Base-by-base conservation (phyloP, 2,888 invertebrate species). In the Steinernema hermaphroditum region DNA sequence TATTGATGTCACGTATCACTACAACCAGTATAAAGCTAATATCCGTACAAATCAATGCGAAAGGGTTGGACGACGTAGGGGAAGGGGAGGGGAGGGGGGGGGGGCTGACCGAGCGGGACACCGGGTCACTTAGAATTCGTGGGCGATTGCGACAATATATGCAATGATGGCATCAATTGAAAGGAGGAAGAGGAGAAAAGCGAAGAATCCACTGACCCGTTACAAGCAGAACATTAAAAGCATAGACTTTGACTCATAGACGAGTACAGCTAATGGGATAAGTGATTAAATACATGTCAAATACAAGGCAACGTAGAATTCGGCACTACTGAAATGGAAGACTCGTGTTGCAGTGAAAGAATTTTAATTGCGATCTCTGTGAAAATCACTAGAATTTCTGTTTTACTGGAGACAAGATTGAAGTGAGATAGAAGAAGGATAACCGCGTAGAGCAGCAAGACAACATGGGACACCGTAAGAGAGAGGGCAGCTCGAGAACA, bases 1-100 rank as follows among this genome's bases (percentile, higher is more conserved):
- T 62, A 27, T 62, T 19, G 46, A 16, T 12, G 6, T 19, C 46
- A 46, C 27, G 32, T 14, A 62, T 62, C 29, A 62, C 62, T 62
- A 62, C 62, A 62, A 62, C 62, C 62, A 62, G 62, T 62, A 62
- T 62, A 62, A 62, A 62, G 62, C 62, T 62, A 62, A 62, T 62
- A 62, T 62, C 62, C 62, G 62, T 62, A 62, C 62, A 62, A 32
- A 32, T 62, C 32, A 62, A 62, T 62, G 62, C 62, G 62, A 62
- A 62, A 22, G 27, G 27, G 24, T 54, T 54, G 32, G 62, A 62
- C 62, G 62, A 62, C 62, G 62, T 62, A 32, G 62, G 19, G 14
- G 2, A 27, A 27, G 6, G 27, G 54, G 54, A 54, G 54, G 12
- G 12, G 24, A 2, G 54, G 27, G 54, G 24, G 22, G 54, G 22